Conservation (phyloP, 2,113 vertebrate species). For the Pyrgilauda ruficollis region DNA sequence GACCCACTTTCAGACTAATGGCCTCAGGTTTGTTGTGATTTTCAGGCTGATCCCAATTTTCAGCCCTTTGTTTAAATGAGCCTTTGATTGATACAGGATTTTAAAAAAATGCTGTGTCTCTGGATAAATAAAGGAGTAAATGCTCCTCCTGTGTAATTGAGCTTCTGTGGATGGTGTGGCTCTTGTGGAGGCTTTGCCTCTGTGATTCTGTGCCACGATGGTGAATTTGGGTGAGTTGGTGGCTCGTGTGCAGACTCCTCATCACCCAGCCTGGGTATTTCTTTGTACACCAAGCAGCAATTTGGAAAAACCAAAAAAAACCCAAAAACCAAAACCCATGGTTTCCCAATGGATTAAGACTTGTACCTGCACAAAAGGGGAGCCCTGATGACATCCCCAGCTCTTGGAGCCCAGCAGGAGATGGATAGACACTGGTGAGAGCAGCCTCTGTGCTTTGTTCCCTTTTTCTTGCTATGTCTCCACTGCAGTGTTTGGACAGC, state of each 20-base stretch:
- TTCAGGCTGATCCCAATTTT: neutral
- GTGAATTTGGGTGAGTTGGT: neutral
- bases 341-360: neutral
- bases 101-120: neutral
- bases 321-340: no score
- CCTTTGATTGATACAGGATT: neutral
- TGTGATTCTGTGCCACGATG: neutral
- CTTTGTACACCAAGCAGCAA: neutral
- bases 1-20: conserved; percentile 20
- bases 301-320: neutral
- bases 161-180: neutral
- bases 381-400: neutral
- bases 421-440: neutral
- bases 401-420: neutral
- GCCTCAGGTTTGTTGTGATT: conserved; percentile 42
- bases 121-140: neutral
- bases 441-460: neutral
- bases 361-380: accelerated
- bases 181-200: neutral
- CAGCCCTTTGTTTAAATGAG: neutral
- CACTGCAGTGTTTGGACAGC: neutral
- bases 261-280: neutral
- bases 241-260: neutral
- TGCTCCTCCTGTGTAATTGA: neutral
- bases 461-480: neutral